These are phyloP conservation scores for Danaus melanippus DNA, from an alignment of 1,140 invertebrate genomes.

Conservation along the genomic window DNA sequence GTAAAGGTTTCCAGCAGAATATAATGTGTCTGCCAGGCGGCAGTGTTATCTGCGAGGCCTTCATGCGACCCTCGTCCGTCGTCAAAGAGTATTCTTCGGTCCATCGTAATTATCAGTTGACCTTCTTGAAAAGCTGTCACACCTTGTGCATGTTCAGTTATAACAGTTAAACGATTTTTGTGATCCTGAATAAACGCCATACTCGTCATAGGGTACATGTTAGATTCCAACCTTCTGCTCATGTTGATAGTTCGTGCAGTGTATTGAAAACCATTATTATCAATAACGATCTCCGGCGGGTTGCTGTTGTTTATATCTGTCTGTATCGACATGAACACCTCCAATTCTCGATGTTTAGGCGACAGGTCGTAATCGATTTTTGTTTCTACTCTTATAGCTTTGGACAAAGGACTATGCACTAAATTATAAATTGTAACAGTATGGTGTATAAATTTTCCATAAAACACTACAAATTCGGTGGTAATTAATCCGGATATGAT, in stretches of 20 bases:
- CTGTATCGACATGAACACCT: conserved; percentile 87
- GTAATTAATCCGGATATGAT: conserved; percentile 81
- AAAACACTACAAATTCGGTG: conserved; percentile 81
- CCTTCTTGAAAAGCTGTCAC: conserved; percentile 86
- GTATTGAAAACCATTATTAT: conserved; percentile 88
- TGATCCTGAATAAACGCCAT: conserved; percentile 88
- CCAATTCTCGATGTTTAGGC: conserved; percentile 82
- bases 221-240: conserved; percentile 80
- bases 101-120: conserved; percentile 90
- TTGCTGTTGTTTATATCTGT: conserved; percentile 81
- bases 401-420: conserved; percentile 71
- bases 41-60: conserved; percentile 89
- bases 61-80: conserved; percentile 90
- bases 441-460: conserved; percentile 78
- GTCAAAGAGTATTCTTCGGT: conserved; percentile 86
- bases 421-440: conserved; percentile 79
- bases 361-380: conserved; percentile 80
- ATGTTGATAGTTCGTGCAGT: conserved; percentile 39
- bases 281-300: conserved; percentile 84
- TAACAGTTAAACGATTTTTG: conserved; percentile 78
- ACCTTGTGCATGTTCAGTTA: conserved; percentile 89
- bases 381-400: conserved; percentile 79
- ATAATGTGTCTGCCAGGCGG: conserved; percentile 85
- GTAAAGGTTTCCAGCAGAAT: conserved; percentile 82
- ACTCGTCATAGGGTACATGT: conserved; percentile 90